Percentiles rank a stretch among this genome's conserved stretches.
phyloP scores from a whole-genome alignment of 1,140 invertebrate species.

The Araneus ventricosus region DNA sequence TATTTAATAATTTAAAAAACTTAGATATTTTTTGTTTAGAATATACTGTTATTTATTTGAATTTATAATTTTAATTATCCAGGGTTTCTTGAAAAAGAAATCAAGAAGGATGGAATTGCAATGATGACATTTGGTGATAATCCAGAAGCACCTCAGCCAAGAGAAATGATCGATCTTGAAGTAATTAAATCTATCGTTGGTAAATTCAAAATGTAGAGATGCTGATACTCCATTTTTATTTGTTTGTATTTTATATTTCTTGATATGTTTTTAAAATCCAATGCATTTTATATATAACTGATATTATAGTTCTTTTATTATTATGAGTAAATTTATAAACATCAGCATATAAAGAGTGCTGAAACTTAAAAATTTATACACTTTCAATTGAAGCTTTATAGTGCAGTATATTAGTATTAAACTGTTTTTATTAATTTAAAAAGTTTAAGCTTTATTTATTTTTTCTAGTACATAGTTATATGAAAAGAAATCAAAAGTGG shows the following conservation, averaged over 20 bases:
- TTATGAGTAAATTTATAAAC: too few relatives aligned
- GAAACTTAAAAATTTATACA: too few relatives aligned
- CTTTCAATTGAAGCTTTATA: too few relatives aligned
- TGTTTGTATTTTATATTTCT: conserved; percentile 1
- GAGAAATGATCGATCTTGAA: conserved; percentile 98
- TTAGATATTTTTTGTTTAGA: too few relatives aligned
- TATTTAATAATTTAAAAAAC: background rate
- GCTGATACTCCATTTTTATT: background rate
- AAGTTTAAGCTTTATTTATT: too few relatives aligned
- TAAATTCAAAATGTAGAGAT: background rate
- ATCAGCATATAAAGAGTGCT: too few relatives aligned
- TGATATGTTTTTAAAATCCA: background rate
- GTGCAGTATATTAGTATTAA: too few relatives aligned
- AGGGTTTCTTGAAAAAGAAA: conserved; percentile 96
- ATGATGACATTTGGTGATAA: conserved; percentile 96
- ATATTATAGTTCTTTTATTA: too few relatives aligned
- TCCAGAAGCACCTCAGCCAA: conserved; percentile 95
- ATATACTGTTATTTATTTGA: background rate
- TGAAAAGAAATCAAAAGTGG: too few relatives aligned
- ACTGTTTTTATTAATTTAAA: too few relatives aligned
- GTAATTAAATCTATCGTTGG: conserved; percentile 81
- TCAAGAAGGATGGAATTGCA: conserved; percentile 95
- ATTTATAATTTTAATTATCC: background rate
- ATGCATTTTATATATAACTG: too few relatives aligned
- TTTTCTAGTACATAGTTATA: too few relatives aligned